Conservation (phyloP, 53 echinoderm and acorn worm genomes). For the Paelopatides confundens region DNA sequence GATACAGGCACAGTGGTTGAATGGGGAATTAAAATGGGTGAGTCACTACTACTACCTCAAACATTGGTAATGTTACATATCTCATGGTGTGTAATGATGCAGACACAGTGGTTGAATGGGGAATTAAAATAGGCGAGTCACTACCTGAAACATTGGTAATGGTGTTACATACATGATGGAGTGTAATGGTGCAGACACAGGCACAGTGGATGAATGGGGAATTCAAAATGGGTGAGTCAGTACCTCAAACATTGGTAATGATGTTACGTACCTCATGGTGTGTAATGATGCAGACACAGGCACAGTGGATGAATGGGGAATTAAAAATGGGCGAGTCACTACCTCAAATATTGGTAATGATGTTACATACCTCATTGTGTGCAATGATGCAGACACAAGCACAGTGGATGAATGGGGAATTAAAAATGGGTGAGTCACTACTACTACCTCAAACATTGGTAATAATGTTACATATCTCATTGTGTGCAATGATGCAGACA, state of each 20-base stretch:
- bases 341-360: too few species aligned
- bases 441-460: too few species aligned
- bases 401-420: conserved; percentile 84
- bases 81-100: conserved; percentile 74
- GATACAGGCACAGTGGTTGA: conserved; percentile 84
- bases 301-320: conserved; percentile 79
- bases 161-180: conserved; percentile 69
- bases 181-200: conserved; percentile 71
- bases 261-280: conserved; percentile 65
- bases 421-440: conserved; percentile 73
- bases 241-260: conserved; percentile 73
- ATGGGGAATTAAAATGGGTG: conserved; percentile 86
- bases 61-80: conserved; percentile 68
- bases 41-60: too few species aligned
- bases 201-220: conserved; percentile 81
- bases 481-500: conserved; percentile 83
- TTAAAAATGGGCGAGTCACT: conserved; percentile 3
- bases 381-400: conserved; percentile 77
- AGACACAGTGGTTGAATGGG: conserved; percentile 87
- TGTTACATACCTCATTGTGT: conserved; percentile 60
- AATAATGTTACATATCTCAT: conserved; percentile 60
- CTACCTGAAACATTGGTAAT: not conserved
- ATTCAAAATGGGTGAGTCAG: conserved; percentile 73
- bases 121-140: conserved; percentile 76
- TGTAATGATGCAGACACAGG: conserved; percentile 71